Evolutionary conservation across 2,888 invertebrate species (phyloP).

Genomic region (Eristalis arbustorum): DNA sequence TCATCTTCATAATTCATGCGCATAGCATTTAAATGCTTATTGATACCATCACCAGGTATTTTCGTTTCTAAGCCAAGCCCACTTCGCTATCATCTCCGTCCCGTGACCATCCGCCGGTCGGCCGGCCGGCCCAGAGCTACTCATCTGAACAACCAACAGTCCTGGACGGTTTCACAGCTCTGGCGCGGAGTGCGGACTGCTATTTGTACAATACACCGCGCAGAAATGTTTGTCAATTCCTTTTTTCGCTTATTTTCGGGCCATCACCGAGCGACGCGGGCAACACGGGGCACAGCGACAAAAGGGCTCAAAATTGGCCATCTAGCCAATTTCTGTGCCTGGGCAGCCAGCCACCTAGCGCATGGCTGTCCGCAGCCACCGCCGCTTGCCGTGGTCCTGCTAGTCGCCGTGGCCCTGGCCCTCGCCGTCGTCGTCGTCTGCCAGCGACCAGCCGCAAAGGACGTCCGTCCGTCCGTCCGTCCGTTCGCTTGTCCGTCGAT

Average conservation of each 20-base stretch:
- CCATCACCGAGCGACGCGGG: slow-evolving; percentile 20
- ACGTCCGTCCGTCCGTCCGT: slow-evolving; percentile 50
- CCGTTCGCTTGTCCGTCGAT: slow-evolving; percentile 56
- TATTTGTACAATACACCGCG: slow-evolving; percentile 63
- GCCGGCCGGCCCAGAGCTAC: slow-evolving; percentile 49
- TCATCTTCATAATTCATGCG: slow-evolving; percentile 71
- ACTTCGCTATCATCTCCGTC: slow-evolving; percentile 58
- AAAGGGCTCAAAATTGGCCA: slow-evolving; percentile 70
- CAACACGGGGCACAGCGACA: slow-evolving; percentile 62
- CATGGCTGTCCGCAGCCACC: slow-evolving; percentile 26
- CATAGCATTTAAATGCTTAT: slow-evolving; percentile 70
- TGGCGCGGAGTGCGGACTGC: slow-evolving; percentile 37
- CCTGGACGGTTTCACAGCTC: slow-evolving; percentile 48
- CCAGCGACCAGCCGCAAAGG: slow-evolving; percentile 55
- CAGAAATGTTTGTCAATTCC: slow-evolving; percentile 65
- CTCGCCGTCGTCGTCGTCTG: slow-evolving; percentile 34
- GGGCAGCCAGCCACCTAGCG: slow-evolving; percentile 66
- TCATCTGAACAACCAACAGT: slow-evolving; percentile 57
- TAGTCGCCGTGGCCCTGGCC: neutral
- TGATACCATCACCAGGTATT: slow-evolving; percentile 68
- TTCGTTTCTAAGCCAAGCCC: slow-evolving; percentile 57
- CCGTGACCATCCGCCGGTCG: slow-evolving; percentile 43
- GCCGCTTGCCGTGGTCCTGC: neutral
- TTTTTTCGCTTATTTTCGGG: slow-evolving; percentile 6
- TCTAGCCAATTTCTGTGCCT: slow-evolving; percentile 68